Percentiles rank a stretch among this genome's conserved stretches.
phyloP scores from a whole-genome alignment of 2,797 vertebrate species.

The Acipenser ruthenus region DNA sequence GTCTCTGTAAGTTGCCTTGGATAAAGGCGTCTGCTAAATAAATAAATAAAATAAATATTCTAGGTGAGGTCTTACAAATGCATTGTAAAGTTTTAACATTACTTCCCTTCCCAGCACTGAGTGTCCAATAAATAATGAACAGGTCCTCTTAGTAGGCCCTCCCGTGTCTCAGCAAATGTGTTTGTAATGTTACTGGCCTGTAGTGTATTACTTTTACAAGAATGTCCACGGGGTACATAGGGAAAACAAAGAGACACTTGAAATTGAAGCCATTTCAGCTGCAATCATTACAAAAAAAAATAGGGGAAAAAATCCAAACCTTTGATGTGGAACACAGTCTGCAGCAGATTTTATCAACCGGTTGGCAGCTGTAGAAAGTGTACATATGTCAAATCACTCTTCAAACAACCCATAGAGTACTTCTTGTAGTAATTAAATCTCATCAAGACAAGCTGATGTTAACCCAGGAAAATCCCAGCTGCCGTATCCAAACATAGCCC shows the following conservation, averaged over 20 bases:
- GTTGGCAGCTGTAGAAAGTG: neutral
- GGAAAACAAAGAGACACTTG: neutral
- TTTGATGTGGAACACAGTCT: conserved; percentile 29
- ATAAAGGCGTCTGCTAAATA: no score
- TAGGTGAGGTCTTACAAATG: no score
- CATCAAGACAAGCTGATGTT: neutral
- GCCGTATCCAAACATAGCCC: neutral
- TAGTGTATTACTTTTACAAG: conserved; percentile 7
- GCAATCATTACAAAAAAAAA: neutral
- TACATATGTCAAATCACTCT: neutral
- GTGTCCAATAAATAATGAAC: no score
- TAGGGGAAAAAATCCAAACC: neutral
- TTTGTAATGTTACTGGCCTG: conserved; percentile 13
- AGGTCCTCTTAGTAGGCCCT: neutral
- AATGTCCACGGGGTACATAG: neutral
- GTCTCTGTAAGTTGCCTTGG: no score
- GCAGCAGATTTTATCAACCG: neutral
- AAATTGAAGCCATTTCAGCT: neutral
- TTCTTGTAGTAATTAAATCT: conserved; percentile 8
- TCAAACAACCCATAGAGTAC: conserved; percentile 29
- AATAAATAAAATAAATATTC: no score
- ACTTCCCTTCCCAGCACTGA: no score
- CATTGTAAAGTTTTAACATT: no score
- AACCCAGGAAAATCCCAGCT: neutral
- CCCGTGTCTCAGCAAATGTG: conserved; percentile 12